Percentiles rank a stretch among this genome's conserved stretches.
These are phyloP conservation scores for Graphium colonna DNA, from an alignment of 2,888 invertebrate genomes.

Conservation along the genomic window DNA sequence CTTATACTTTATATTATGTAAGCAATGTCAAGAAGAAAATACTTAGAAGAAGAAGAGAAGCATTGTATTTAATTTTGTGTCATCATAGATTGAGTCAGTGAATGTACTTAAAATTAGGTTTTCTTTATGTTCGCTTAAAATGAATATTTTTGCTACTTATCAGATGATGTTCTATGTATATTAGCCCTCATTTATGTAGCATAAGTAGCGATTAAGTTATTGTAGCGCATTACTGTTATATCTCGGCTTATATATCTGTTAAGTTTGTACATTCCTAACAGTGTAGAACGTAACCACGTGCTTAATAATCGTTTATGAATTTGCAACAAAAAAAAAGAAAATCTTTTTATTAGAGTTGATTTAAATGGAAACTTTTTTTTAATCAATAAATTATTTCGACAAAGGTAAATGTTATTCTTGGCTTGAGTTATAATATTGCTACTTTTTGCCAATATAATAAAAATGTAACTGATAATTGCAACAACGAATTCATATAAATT, in stretches of 20 bases:
- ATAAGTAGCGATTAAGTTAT: background rate
- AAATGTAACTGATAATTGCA: no score
- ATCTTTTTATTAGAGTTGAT: background rate
- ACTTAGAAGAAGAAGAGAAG: no score
- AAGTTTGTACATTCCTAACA: conserved; percentile 67
- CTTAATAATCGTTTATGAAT: no score
- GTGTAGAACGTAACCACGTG: conserved; percentile 17
- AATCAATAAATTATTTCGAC: background rate
- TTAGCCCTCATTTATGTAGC: background rate
- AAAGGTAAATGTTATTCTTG: no score
- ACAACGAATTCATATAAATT: no score
- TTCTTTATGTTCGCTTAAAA: background rate
- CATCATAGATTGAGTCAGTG: conserved; percentile 4
- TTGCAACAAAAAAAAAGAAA: background rate
- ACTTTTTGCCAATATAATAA: no score
- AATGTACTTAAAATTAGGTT: conserved; percentile 12
- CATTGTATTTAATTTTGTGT: background rate
- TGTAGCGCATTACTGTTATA: conserved; percentile 7
- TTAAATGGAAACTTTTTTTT: background rate
- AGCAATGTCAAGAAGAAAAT: no score
- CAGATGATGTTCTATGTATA: background rate
- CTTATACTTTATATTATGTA: background rate
- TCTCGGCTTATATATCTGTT: conserved; percentile 30
- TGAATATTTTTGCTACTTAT: background rate
- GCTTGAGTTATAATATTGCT: no score